A percentile compares a stretch with the other conserved stretches of the same genome.
Conservation (phyloP, 2,888 invertebrate genomes). For the Leptopilina myrica region DNA sequence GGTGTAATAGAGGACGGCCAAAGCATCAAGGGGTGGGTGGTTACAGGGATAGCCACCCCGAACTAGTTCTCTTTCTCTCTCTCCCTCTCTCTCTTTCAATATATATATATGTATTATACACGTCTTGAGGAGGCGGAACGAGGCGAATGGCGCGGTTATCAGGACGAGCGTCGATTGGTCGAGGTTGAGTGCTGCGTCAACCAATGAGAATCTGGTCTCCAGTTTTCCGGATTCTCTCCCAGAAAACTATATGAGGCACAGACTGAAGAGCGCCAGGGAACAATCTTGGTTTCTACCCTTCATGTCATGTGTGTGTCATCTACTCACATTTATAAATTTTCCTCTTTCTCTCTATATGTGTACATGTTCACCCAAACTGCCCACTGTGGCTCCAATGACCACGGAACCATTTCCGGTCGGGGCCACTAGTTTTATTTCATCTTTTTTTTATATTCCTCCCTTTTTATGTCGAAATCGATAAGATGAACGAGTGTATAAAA, state of each 20-base stretch:
- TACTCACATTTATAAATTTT: background rate
- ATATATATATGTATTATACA: slow-evolving; percentile 51
- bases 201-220: slow-evolving; percentile 75
- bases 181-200: slow-evolving; percentile 61
- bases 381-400: slow-evolving; percentile 54
- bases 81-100: no score
- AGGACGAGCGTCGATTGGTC: slow-evolving; percentile 71
- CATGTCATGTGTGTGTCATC: slow-evolving; percentile 47
- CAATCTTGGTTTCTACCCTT: slow-evolving; percentile 44
- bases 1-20: slow-evolving; percentile 49
- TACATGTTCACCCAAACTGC: slow-evolving; percentile 44
- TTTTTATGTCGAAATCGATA: slow-evolving; percentile 17
- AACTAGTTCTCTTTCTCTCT: slow-evolving; percentile 43
- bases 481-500: background rate
- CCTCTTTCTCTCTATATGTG: background rate
- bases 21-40: slow-evolving; percentile 47
- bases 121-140: slow-evolving; percentile 75
- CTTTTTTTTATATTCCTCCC: background rate
- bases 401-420: slow-evolving; percentile 54
- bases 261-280: slow-evolving; percentile 51
- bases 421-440: slow-evolving; percentile 17
- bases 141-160: slow-evolving; percentile 73
- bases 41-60: slow-evolving; percentile 56
- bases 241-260: slow-evolving; percentile 42
- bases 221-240: slow-evolving; percentile 70